These are phyloP conservation scores for Rhadina sibilatrix DNA, from an alignment of 2,113 vertebrate genomes.

Conservation along the genomic window DNA sequence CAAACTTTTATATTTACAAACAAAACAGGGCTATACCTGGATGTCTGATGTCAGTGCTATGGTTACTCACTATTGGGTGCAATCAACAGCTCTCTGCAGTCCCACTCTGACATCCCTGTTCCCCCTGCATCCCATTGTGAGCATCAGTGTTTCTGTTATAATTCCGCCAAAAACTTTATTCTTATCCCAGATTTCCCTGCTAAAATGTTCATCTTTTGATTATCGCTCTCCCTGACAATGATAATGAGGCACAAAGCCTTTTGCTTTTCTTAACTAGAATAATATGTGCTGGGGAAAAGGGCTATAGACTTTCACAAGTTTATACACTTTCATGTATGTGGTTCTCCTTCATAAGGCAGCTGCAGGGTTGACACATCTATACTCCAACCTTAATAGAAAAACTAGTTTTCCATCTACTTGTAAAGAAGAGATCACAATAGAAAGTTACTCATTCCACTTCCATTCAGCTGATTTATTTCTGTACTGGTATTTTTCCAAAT, in stretches of 20 bases:
- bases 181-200: neutral
- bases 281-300: neutral
- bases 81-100: neutral
- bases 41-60: neutral
- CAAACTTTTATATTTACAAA: neutral
- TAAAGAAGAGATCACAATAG: neutral
- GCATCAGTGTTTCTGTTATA: neutral
- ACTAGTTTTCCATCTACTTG: neutral
- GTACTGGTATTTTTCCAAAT: neutral
- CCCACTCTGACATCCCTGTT: accelerated
- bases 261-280: neutral
- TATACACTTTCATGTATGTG: neutral
- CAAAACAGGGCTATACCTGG: neutral
- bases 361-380: neutral
- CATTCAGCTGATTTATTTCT: constrained; percentile 7
- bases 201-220: neutral
- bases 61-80: neutral
- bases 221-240: neutral
- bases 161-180: neutral
- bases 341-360: neutral
- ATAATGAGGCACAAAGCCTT: neutral
- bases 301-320: neutral
- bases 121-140: accelerated
- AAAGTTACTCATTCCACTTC: neutral
- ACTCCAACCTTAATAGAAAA: neutral